These are phyloP conservation scores for Tipula unca DNA, from an alignment of 2,888 invertebrate species.

Conservation along the genomic window DNA sequence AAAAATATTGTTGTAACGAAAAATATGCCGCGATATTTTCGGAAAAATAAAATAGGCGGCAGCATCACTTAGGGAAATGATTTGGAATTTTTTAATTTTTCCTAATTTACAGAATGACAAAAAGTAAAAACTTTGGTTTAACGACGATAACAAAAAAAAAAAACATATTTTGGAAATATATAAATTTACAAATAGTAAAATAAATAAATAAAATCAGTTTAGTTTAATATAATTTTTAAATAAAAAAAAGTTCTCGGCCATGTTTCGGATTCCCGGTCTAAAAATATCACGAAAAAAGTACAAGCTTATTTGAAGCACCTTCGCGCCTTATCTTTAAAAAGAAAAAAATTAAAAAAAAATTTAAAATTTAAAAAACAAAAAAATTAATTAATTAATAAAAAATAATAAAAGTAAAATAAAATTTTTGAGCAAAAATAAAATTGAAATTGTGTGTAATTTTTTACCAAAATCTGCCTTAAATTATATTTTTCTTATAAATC, in stretches of 20 bases:
- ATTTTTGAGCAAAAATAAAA: slow-evolving; percentile 29
- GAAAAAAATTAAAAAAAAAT: slow-evolving; percentile 35
- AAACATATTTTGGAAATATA: slow-evolving; percentile 32
- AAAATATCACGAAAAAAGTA: slow-evolving; percentile 58
- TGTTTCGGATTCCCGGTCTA: slow-evolving; percentile 51
- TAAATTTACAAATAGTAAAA: slow-evolving; percentile 2
- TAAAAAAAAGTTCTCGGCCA: slow-evolving; percentile 36
- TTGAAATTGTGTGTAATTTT: slow-evolving; percentile 47
- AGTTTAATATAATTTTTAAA: not conserved
- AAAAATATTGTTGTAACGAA: slow-evolving; percentile 16
- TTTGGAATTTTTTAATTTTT: slow-evolving; percentile 25
- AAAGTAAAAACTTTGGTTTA: slow-evolving; percentile 23
- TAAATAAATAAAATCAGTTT: slow-evolving; percentile 21
- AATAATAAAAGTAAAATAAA: slow-evolving; percentile 28
- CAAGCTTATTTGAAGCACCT: slow-evolving; percentile 66
- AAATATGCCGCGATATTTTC: not conserved
- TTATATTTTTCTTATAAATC: slow-evolving; percentile 52
- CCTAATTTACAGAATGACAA: slow-evolving; percentile 27
- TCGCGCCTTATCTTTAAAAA: slow-evolving; percentile 61
- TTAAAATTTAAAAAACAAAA: slow-evolving; percentile 26
- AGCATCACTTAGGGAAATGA: slow-evolving; percentile 23
- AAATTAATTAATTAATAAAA: slow-evolving; percentile 14
- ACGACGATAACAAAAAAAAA: slow-evolving; percentile 33
- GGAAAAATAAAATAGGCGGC: not conserved
- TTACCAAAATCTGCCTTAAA: slow-evolving; percentile 58